Evolutionary conservation across 2,888 invertebrate species (phyloP).

Genomic region (Polymixis lichenea): DNA sequence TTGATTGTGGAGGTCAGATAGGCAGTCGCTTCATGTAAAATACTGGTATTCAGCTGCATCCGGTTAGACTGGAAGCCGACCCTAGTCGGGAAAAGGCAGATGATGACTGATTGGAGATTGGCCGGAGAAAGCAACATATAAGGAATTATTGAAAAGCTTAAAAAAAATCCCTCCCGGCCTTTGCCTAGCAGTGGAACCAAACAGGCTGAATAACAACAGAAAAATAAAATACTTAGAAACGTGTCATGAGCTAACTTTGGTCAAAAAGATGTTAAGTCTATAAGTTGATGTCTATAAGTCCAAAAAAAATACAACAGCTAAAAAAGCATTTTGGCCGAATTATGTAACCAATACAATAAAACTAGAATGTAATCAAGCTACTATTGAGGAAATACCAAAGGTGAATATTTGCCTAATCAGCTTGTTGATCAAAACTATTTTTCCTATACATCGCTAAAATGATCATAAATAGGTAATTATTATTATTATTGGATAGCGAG

Average conservation of each 20-base stretch:
- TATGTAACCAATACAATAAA: neutral
- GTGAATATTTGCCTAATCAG: neutral
- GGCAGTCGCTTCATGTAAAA: too few species aligned
- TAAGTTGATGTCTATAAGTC: too few species aligned
- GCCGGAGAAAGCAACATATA: neutral
- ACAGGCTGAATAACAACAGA: neutral
- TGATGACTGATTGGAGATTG: neutral
- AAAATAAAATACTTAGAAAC: neutral
- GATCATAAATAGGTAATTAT: too few species aligned
- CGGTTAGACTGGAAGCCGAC: too few species aligned
- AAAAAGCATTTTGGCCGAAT: neutral
- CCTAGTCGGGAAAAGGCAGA: too few species aligned
- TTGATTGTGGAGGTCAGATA: too few species aligned
- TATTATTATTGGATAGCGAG: too few species aligned
- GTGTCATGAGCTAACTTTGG: too few species aligned
- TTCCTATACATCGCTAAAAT: neutral
- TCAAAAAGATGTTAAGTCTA: neutral
- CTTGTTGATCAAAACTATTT: slow-evolving; percentile 9
- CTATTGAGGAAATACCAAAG: slow-evolving; percentile 26
- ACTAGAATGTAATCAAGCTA: too few species aligned
- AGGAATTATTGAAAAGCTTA: neutral
- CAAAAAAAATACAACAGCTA: neutral
- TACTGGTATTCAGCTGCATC: too few species aligned
- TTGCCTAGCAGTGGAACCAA: neutral
- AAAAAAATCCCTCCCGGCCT: too few species aligned